phyloP scores from a whole-genome alignment of 2,888 invertebrate genomes.

The Tanypteryx hageni region DNA sequence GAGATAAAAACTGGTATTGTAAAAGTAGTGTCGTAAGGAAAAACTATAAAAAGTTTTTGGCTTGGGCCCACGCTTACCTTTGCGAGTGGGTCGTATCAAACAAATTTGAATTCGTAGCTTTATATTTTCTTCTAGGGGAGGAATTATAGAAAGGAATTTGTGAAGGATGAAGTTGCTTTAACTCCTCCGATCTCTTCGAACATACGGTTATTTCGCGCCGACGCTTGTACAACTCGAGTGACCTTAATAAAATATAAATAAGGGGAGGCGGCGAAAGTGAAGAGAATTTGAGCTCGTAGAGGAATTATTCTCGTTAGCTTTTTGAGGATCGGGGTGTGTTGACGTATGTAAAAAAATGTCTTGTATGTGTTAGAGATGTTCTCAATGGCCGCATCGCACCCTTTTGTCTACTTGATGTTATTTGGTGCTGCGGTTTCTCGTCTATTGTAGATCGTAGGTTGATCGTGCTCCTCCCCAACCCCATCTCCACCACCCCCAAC shows the following conservation, averaged over 20 bases:
- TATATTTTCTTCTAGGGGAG: not conserved
- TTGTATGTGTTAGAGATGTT: conserved; percentile 34
- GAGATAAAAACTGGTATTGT: conserved; percentile 33
- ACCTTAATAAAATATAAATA: conserved; percentile 23
- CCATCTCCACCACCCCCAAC: not conserved
- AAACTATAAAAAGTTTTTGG: not conserved
- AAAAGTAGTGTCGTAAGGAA: conserved; percentile 33
- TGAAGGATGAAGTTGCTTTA: not conserved
- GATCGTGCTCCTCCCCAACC: not conserved
- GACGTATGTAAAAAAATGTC: not conserved
- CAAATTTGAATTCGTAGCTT: not conserved
- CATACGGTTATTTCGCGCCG: not conserved
- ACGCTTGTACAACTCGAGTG: not conserved
- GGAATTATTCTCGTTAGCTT: not conserved
- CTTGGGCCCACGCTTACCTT: not conserved
- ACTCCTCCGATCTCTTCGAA: conserved; percentile 7
- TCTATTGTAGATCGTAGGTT: not conserved
- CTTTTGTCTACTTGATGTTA: not conserved
- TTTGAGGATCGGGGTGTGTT: conserved; percentile 18
- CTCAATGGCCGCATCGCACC: not conserved
- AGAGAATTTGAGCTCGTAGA: conserved; percentile 27
- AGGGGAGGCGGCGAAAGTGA: conserved; percentile 41
- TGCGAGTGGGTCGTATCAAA: not conserved
- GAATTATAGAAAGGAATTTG: not conserved
- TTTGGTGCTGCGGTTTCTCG: conserved; percentile 40